Evolutionary conservation across 2,888 invertebrate genomes (phyloP), one percentile per base, ranked within the genome.

Genomic region (Gnatocerus cornutus): DNA sequence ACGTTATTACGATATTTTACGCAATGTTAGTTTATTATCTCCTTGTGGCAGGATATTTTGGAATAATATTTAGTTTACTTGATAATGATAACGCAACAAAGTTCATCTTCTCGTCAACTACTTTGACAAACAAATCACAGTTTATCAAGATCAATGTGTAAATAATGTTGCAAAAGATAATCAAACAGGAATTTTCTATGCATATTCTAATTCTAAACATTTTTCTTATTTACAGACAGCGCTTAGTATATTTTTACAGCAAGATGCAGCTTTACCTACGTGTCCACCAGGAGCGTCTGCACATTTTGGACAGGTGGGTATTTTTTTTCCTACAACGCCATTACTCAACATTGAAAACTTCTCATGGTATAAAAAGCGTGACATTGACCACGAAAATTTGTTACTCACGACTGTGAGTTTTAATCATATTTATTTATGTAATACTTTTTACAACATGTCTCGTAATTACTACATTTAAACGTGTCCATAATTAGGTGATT

Each of bases 241-340:
- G 43, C 87, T 97, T 79, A 96, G 96, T 88, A 94, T 96, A 90
- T 97, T 96, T 88, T 96, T 96, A 85, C 96, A 21, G 4, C 21
- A 96, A 93, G 97, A 96, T 86, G 93, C 94, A 69, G 91, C 95
- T 73, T 88, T 95, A 80, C 93, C 94, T 67, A 88, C 90, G 64
- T 93, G 92, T 83, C 91, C 92, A 64, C 91, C 91, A 84, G 90
- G 90, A 71, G 90, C 91, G 70, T 90, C 90, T 74, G 90, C 92
- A 83, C 94, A 93, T 86, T 94, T 93, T 84, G 92, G 94, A 78
- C 93, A 94, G 90, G 94, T 94, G 86, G 7, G 29, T n/a, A n/a
- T n/a, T n/a, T n/a, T n/a, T n/a, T n/a, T n/a, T n/a, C n/a, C n/a
- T n/a, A n/a, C n/a, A n/a, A n/a, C n/a, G n/a, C n/a, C n/a, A n/a